Base-by-base conservation (phyloP, 1,140 invertebrate species). In the Zophobas atratus region DNA sequence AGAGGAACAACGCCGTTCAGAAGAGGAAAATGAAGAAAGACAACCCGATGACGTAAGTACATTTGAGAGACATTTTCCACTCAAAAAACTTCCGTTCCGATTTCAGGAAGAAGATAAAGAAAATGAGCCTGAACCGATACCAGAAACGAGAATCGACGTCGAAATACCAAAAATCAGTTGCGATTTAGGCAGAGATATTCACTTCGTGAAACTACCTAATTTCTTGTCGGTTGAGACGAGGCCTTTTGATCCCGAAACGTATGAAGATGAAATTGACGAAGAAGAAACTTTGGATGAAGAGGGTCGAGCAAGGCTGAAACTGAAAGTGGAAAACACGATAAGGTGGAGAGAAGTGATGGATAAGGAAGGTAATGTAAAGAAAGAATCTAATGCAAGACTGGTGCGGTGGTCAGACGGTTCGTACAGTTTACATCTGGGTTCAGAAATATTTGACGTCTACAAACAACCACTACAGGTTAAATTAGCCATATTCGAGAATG, bases 231-330 rank as follows among this genome's bases (percentile, higher is more conserved):
- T 97, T 1, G 95, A 97, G 84, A 96, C 95, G 0, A 89, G 98
- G 80, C 98, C 98, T 0, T 99, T 99, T 86, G 98, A 99, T 87
- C 91, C 93, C 0, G 93, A 94, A 77, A 97, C 95, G 0, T 99
- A 99, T 87, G 98, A 99, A 88, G 98, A 99, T 89, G 98, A 99
- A 89, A 97, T 99, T 81, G 98, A 99, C 85, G 98, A 99, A 84
- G 98, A 99, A 87, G 98, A 99, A 88, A 97, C 97, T 0, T 88
- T 99, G 63, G 98, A 99, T 87, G 98, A 99, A 86, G 98, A 99
- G 90, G 98, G 98, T 83, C 88, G 97, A 78, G 95, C 96, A n/a
- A 92, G 94, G 20, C 87, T 97, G 41, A 97, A 97, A 87, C 86
- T 97, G 6, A 97, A 97, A 88, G 97, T 99, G 3, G 98, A 99